Conservation (phyloP, 2,113 vertebrate species). For the Patagioenas fasciata region DNA sequence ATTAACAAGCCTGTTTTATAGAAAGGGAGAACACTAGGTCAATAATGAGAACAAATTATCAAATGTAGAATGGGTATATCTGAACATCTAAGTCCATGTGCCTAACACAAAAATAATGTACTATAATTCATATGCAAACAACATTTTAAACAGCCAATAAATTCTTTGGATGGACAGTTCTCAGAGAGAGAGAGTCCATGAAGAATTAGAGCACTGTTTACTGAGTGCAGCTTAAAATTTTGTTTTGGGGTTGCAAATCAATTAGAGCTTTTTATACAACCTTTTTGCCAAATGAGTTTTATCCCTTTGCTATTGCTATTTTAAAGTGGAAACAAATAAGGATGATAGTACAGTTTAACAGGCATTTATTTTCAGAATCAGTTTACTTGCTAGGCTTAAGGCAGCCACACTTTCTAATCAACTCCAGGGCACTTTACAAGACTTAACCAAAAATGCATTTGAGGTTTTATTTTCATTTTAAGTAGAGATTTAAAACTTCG, state of each 20-base stretch:
- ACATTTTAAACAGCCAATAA: neutral
- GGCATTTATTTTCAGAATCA: neutral
- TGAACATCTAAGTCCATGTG: neutral
- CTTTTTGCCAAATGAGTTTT: neutral
- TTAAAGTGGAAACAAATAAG: neutral
- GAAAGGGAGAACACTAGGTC: neutral
- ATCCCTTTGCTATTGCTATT: neutral
- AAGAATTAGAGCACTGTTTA: neutral
- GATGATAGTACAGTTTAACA: neutral
- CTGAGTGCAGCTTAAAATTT: neutral
- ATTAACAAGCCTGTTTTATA: neutral
- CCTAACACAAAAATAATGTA: neutral
- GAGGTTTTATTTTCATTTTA: neutral
- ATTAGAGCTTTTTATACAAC: neutral
- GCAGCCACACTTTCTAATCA: neutral
- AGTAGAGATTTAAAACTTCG: neutral
- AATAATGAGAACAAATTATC: neutral
- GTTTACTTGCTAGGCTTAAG: neutral
- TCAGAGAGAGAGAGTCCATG: neutral
- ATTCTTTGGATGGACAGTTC: neutral
- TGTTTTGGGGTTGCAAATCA: neutral
- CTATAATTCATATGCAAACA: neutral
- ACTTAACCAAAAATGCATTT: neutral
- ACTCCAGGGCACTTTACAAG: neutral
- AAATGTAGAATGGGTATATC: neutral